Evolutionary conservation across 2,113 vertebrate species (phyloP), one percentile per base, ranked within the genome.

Genomic region (Lethenteron camtschaticum): DNA sequence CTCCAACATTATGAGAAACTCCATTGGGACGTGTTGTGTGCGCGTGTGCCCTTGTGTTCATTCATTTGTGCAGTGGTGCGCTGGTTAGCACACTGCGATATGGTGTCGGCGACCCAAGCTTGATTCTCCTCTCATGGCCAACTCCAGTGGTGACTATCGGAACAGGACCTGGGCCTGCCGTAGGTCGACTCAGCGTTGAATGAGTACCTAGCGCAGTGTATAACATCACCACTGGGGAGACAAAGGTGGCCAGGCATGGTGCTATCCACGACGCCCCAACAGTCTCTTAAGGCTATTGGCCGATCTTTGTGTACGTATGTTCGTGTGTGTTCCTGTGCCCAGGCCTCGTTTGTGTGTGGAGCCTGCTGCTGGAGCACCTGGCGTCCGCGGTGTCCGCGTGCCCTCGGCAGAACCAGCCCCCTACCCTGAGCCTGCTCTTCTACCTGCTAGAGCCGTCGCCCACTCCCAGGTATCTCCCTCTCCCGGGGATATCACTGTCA

Each of bases 281-380:
- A 41, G 41, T 41, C 41, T 41, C 41, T 41, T 41, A 41, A 41
- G 41, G 41, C 6, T 41, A 41, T 41, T 1, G 5, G 41, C 5
- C 41, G 5, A 41, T 41, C 41, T 41, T 41, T 41, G 41, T 41
- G 41, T 7, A 41, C 41, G 41, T 41, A 41, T 41, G 41, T 41
- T 41, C 41, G 41, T 41, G 41, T 41, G 41, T 41, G 41, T 41
- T 41, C 41, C 5, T 41, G 41, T 41, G 41, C 41, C 6, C 78
- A 97, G 94, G 94, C 72, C 80, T 96, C 75, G 96, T 99, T 77
- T 89, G 87, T 74, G 92, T 99, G 73, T 99, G 92, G 92, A 89
- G 92, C 75, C 77, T 88, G 75, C 77, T 99, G 1, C 72, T 99
- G 75, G 90, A 99, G 80, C 88, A 97, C 82, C 82, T 99, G 68